Conservation (phyloP, 2,113 vertebrate genomes). For the Empidonax traillii region DNA sequence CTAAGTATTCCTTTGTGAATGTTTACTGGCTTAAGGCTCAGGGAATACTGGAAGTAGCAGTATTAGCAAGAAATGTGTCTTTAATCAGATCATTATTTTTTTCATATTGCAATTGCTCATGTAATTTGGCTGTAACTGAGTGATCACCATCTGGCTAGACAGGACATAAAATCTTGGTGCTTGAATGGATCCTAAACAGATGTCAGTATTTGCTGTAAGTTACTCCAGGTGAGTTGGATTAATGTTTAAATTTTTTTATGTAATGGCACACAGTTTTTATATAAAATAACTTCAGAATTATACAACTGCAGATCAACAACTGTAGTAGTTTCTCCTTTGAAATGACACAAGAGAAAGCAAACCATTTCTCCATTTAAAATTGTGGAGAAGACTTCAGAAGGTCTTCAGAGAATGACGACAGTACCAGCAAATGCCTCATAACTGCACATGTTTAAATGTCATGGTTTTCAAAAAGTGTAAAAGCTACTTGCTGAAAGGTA, state of each 20-base stretch:
- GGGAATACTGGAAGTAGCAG: background rate
- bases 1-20: background rate
- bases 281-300: background rate
- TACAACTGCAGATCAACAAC: background rate
- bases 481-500: background rate
- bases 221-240: background rate
- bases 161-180: background rate
- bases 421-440: background rate
- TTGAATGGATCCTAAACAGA: background rate
- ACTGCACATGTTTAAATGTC: background rate
- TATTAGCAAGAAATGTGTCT: background rate
- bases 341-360: background rate
- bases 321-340: background rate
- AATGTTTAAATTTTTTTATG: background rate
- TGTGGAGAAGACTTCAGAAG: background rate
- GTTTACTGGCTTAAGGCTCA: background rate
- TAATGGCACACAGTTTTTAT: background rate
- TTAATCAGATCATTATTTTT: background rate
- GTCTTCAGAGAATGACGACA: background rate
- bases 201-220: background rate
- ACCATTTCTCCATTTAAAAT: background rate
- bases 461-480: background rate
- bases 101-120: background rate
- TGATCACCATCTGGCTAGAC: background rate
- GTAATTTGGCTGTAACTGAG: background rate